Conservation (phyloP, 2,797 vertebrate species). For the Chiroxiphia lanceolata region DNA sequence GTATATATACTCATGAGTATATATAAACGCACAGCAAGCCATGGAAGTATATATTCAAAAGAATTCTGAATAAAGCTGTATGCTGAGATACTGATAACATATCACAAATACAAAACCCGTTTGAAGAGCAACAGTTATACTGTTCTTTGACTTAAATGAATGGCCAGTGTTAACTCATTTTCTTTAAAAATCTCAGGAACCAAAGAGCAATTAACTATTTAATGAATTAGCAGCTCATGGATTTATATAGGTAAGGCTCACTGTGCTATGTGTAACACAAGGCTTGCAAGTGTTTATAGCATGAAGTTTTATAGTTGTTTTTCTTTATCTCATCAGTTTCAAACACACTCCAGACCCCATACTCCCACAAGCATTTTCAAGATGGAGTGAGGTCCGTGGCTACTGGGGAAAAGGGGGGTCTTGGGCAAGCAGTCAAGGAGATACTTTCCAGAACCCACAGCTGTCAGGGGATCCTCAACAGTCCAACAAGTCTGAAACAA, state of each 20-base stretch:
- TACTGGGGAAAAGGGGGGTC: constrained; percentile 56
- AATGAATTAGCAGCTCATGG: constrained; percentile 52
- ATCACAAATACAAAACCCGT: not conserved
- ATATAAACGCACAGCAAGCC: not conserved
- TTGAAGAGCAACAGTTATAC: not conserved
- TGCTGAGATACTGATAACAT: not conserved
- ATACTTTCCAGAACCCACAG: constrained; percentile 67
- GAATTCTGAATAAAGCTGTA: not conserved
- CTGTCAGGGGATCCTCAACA: constrained; percentile 68
- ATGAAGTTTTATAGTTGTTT: constrained; percentile 62
- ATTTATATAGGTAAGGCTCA: not conserved
- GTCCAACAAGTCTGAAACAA: constrained; percentile 64
- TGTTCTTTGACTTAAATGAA: not conserved
- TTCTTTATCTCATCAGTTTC: constrained; percentile 69
- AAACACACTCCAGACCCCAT: constrained; percentile 44
- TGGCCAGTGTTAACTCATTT: not conserved
- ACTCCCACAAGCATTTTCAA: constrained; percentile 62
- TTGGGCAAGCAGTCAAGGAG: constrained; percentile 57
- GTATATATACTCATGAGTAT: not conserved
- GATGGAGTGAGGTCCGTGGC: constrained; percentile 63
- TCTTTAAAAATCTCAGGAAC: not conserved
- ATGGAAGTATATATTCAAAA: not conserved
- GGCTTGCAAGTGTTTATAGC: constrained; percentile 54
- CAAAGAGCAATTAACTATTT: constrained; percentile 35
- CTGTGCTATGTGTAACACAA: not conserved